phyloP scores from a whole-genome alignment of 2,113 vertebrate genomes.

The Cygnus buccinator region DNA sequence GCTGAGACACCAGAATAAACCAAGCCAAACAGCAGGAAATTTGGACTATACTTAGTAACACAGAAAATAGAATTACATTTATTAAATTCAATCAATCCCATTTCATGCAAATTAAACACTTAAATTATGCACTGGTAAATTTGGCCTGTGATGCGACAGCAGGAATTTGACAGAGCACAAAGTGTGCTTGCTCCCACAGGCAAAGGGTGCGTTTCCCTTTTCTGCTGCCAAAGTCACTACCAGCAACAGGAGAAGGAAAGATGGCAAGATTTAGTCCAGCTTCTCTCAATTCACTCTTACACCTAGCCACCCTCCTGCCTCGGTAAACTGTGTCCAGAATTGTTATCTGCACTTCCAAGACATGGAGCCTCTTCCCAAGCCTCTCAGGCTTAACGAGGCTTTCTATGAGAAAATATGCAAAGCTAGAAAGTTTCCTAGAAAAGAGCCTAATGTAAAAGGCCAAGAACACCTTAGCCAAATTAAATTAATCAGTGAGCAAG shows the following conservation, averaged over 20 bases:
- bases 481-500: neutral
- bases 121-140: neutral
- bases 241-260: neutral
- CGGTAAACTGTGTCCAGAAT: neutral
- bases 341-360: neutral
- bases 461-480: neutral
- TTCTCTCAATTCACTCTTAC: neutral
- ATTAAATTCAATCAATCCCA: neutral
- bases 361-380: neutral
- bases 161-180: neutral
- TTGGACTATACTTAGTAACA: neutral
- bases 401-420: neutral
- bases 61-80: neutral
- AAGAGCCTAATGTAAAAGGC: neutral
- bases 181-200: neutral
- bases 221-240: neutral
- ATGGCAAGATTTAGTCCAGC: neutral
- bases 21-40: neutral
- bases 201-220: neutral
- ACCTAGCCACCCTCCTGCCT: neutral
- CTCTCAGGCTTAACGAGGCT: neutral
- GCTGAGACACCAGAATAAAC: neutral
- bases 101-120: conserved; percentile 1
- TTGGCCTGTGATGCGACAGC: neutral
- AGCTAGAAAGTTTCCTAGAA: neutral